Conservation (phyloP, 92 coral and sea anemone species). For the Bergia puertoricense region DNA sequence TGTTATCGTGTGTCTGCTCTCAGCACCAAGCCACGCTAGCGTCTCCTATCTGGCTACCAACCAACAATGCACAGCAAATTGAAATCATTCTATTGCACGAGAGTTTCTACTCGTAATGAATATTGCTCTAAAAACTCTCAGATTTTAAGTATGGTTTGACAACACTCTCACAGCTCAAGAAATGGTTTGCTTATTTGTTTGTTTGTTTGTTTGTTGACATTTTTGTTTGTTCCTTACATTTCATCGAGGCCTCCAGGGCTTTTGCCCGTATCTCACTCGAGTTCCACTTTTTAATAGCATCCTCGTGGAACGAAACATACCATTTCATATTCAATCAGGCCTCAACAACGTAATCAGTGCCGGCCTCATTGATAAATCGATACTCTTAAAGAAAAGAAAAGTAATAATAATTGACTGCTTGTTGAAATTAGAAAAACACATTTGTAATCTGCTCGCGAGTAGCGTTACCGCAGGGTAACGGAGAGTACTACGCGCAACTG, state of each 20-base stretch:
- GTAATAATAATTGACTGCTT: slow-evolving; percentile 8
- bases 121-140: neutral
- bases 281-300: slow-evolving; percentile 9
- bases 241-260: slow-evolving; percentile 41
- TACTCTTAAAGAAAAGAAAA: slow-evolving; percentile 14
- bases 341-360: slow-evolving; percentile 32
- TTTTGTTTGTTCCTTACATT: slow-evolving; percentile 24
- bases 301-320: slow-evolving; percentile 15
- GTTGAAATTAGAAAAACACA: slow-evolving; percentile 41
- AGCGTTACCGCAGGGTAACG: slow-evolving; percentile 3
- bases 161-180: neutral
- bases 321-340: slow-evolving; percentile 29
- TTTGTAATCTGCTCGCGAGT: neutral
- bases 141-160: neutral
- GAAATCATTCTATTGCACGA: neutral
- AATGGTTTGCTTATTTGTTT: slow-evolving; percentile 3
- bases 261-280: slow-evolving; percentile 22
- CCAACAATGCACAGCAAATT: neutral
- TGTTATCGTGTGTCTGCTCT: slow-evolving; percentile 29
- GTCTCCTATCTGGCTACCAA: slow-evolving; percentile 6
- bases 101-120: neutral
- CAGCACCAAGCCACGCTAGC: slow-evolving; percentile 24
- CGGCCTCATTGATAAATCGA: slow-evolving; percentile 24
- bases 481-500: neutral
- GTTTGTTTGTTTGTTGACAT: neutral